phyloP scores from a whole-genome alignment of 2,113 vertebrate species.

The Eidolon helvum region DNA sequence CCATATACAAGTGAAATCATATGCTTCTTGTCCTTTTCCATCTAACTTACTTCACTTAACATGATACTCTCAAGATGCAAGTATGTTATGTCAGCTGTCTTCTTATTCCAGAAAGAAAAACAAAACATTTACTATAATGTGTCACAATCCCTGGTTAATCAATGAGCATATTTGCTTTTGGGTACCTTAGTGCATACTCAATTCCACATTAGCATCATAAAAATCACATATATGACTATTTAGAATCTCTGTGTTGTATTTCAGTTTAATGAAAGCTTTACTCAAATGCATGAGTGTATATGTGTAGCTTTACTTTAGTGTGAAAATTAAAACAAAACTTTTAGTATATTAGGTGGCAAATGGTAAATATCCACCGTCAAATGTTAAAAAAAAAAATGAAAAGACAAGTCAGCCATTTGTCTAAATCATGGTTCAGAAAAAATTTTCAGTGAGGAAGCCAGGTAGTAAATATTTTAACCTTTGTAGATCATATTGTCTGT shows the following conservation, averaged over 20 bases:
- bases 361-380: neutral
- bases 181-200: neutral
- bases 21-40: too few relatives aligned
- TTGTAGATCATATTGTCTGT: neutral
- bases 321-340: neutral
- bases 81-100: neutral
- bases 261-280: neutral
- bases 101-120: neutral
- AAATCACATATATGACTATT: neutral
- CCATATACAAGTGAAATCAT: too few relatives aligned
- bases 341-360: neutral
- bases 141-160: too few relatives aligned
- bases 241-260: neutral
- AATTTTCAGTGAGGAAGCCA: neutral
- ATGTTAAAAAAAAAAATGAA: neutral
- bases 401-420: neutral
- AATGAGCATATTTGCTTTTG: neutral
- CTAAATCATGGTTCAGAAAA: neutral
- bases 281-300: neutral
- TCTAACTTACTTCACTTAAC: too few relatives aligned
- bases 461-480: neutral
- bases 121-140: neutral
- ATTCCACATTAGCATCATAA: neutral
- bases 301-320: neutral
- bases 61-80: too few relatives aligned